A percentile compares a stretch with the other conserved stretches of the same genome.
Evolutionary conservation across 1,140 invertebrate genomes (phyloP).

Genomic region (Pogonomyrmex californicus): DNA sequence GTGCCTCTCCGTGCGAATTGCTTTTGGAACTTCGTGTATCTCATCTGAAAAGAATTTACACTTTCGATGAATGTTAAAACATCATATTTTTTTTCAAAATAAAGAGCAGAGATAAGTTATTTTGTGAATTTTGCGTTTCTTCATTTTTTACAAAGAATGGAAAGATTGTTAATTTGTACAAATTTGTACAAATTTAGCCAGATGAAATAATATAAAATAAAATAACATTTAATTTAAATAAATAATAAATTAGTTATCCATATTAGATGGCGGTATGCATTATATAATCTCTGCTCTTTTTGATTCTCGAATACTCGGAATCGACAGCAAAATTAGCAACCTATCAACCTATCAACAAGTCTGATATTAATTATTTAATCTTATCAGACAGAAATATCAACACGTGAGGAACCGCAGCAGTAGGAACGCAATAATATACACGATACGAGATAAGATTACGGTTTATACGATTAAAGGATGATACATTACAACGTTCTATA

Average conservation of each 20-base stretch:
- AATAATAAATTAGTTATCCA: neutral
- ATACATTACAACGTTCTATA: neutral
- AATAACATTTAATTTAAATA: neutral
- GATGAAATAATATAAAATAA: conserved; percentile 1
- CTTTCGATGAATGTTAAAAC: neutral
- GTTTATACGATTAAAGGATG: neutral
- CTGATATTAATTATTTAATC: conserved; percentile 12
- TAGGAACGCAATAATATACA: neutral
- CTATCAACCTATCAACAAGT: neutral
- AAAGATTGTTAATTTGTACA: neutral
- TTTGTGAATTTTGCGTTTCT: neutral
- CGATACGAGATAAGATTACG: conserved; percentile 7
- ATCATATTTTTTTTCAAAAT: neutral
- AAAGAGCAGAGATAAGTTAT: neutral
- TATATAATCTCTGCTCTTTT: neutral
- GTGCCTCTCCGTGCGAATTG: conserved; percentile 10
- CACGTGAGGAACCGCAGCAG: neutral
- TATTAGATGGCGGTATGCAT: neutral
- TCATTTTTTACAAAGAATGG: neutral
- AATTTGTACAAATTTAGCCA: neutral
- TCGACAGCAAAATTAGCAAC: neutral
- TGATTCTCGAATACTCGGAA: neutral
- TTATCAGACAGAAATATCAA: conserved; percentile 6
- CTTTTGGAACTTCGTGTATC: conserved; percentile 14
- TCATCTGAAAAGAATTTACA: conserved; percentile 16